Evolutionary conservation across 2,888 invertebrate genomes (phyloP), one percentile per base, ranked within the genome.

Genomic region (Saturnia japonica): DNA sequence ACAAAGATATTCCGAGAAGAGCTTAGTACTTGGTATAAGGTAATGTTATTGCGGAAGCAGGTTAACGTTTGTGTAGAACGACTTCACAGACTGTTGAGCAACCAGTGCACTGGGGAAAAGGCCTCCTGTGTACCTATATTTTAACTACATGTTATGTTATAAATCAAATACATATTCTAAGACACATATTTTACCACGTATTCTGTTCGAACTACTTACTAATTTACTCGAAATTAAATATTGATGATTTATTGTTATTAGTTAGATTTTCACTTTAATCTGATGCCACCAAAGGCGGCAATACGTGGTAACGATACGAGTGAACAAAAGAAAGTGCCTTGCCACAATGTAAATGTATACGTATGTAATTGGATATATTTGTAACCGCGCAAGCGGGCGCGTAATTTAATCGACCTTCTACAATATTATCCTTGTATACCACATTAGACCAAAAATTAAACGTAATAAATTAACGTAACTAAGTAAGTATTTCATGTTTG

Each of bases 41-140:
- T 80, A 87, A 80, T 82, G 86, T 88, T 87, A 88, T 85, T 81
- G 80, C 83, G 72, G 79, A 75, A 78, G 81, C 77, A 82, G 82
- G 85, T 85, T 89, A 90, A 88, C 83, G 88, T 82, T 85, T 85
- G 88, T 83, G 76, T 85, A 84, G 81, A 89, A 90, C 80, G 86
- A 81, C 85, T 85, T 90, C 82, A 89, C 88, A 87, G 84, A 72
- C 87, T 82, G 88, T 89, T 88, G 83, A 78, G 75, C 81, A 81
- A 81, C 83, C 82, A 80, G 80, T 72, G 78, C 78, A 78, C 74
- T 68, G 67, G 60, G 72, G 62, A 42, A 71, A 51, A 51, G 51
- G 12, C 14, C 45, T 14, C 45, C 12, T 45, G 12, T 12, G 14
- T 45, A 14, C 0, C 11, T 45, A 11, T 45, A 45, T 45, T 12